Evolutionary conservation across 2,113 vertebrate species (phyloP), one percentile per base, ranked within the genome.

Genomic region (Orycteropus afer): DNA sequence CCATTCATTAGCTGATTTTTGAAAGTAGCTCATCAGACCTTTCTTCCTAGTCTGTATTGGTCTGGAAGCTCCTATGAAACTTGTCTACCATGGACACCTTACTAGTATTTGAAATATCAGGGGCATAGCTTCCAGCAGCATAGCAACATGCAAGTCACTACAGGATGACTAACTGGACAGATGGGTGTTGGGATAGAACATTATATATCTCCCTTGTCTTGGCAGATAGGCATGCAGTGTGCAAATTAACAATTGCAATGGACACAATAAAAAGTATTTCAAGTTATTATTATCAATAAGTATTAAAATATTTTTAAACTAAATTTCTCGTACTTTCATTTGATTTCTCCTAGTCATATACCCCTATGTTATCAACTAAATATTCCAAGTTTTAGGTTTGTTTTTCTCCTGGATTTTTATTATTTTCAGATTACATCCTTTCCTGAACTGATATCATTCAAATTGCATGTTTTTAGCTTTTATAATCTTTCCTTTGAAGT

Each of bases 401-500:
- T 32, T 49, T 53, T 67, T 40, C 57, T 69, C 92, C 27, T 14
- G 47, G 14, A 13, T 61, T 87, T 71, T 90, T 47, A 86, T 61
- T 91, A 94, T 74, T 89, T 89, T 45, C 45, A 79, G 23, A 11
- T 93, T 78, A 55, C 0, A 94, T 59, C 20, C 9, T 69, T 94
- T 74, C 77, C 76, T 61, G 53, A 79, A 85, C 5, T 51, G 7
- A 90, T 47, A 2, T 73, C 88, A 92, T 23, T 90, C 55, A 86
- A 65, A 4, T 65, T 89, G 40, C n/a, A 78, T 47, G 25, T 45
- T 86, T 78, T 86, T 89, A 86, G 59, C 29, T 29, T 82, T 67
- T 49, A 55, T 27, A 80, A 71, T 27, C 59, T 93, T 95, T 86
- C 27, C 17, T 93, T 92, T 89, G 63, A 40, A 89, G 42, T 40